phyloP scores from a whole-genome alignment of 1,140 invertebrate species.

The Aradophagus sp. region DNA sequence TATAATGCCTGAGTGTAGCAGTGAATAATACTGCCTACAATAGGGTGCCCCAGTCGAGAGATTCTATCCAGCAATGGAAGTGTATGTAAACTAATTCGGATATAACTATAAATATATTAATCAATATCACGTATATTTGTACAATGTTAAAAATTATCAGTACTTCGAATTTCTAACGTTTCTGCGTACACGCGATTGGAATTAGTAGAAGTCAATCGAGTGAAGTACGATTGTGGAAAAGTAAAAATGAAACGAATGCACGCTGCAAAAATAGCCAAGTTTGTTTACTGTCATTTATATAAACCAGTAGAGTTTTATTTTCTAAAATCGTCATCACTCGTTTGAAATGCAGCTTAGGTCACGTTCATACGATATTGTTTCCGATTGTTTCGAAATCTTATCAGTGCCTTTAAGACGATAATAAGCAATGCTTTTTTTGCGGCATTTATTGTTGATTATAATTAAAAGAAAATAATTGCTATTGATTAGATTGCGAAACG shows the following conservation, averaged over 20 bases:
- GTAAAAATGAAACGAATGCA: no score
- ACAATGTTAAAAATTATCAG: constrained; percentile 19
- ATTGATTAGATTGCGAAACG: constrained; percentile 33
- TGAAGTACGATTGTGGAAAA: constrained; percentile 14
- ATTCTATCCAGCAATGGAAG: constrained; percentile 74
- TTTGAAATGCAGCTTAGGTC: constrained; percentile 59
- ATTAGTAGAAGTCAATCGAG: constrained; percentile 26
- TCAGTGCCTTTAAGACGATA: not conserved
- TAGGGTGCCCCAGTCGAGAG: constrained; percentile 71
- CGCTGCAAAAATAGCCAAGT: not conserved
- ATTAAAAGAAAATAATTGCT: constrained; percentile 9
- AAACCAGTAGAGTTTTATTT: constrained; percentile 1
- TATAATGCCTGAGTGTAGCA: constrained; percentile 73
- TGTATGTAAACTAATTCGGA: constrained; percentile 75
- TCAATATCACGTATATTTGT: constrained; percentile 46
- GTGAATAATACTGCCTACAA: constrained; percentile 73
- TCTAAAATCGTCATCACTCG: constrained; percentile 50
- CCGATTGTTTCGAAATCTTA: constrained; percentile 28
- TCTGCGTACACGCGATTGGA: constrained; percentile 38
- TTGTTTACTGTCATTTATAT: constrained; percentile 6
- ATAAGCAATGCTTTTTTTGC: no score
- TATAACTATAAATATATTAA: constrained; percentile 69
- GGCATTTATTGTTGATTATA: no score
- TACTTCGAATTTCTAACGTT: constrained; percentile 17
- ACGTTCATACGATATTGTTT: constrained; percentile 46